phyloP scores from a whole-genome alignment of 2,113 vertebrate genomes.

The Paradoxurus hermaphroditus region DNA sequence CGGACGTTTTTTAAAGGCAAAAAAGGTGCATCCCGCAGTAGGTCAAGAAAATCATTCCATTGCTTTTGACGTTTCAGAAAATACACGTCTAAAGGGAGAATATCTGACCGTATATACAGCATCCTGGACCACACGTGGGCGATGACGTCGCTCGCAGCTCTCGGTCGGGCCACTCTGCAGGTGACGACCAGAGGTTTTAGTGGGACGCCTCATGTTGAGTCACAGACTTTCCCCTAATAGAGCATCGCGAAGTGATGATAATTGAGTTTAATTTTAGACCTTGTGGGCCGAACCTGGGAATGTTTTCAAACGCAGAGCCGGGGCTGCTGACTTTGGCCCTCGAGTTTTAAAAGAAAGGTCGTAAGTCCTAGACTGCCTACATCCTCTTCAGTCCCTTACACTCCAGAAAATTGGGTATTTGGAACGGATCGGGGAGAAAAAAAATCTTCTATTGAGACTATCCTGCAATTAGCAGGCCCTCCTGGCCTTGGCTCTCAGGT shows the following conservation, averaged over 20 bases:
- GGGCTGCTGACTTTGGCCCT: background rate
- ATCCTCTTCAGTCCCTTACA: background rate
- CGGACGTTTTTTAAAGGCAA: background rate
- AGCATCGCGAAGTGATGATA: background rate
- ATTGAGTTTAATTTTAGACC: constrained; percentile 61
- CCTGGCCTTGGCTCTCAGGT: background rate
- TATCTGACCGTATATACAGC: fast-evolving
- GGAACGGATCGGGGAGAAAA: background rate
- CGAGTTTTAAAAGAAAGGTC: constrained; percentile 4
- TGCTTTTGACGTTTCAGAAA: background rate
- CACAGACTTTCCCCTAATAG: background rate
- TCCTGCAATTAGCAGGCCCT: background rate
- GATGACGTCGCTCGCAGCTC: fast-evolving
- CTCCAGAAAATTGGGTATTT: background rate
- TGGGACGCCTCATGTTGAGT: background rate
- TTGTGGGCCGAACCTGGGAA: background rate
- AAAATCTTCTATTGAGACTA: background rate
- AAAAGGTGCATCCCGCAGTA: background rate
- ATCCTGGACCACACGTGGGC: fast-evolving
- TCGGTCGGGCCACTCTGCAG: background rate
- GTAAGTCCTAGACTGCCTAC: background rate
- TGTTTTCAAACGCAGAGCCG: background rate
- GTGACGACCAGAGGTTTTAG: background rate
- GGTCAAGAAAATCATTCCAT: background rate
- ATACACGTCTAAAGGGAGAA: fast-evolving